phyloP scores from a whole-genome alignment of 2,797 vertebrate genomes.

The Neosilurus hyrtlii region DNA sequence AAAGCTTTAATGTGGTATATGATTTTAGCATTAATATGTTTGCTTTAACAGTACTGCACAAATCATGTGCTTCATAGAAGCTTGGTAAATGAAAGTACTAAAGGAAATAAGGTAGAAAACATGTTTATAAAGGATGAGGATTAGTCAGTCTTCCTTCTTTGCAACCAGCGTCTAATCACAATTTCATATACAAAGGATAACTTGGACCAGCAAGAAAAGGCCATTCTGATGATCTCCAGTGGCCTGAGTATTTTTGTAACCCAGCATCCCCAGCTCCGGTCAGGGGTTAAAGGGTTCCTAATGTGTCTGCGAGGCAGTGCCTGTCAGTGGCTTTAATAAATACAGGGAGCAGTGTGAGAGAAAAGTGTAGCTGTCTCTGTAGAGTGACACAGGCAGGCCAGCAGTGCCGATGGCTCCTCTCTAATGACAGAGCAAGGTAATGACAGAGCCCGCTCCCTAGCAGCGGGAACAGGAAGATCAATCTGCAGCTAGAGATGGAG shows the following conservation, averaged over 20 bases:
- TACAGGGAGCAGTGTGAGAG: conserved; percentile 92
- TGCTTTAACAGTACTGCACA: neutral
- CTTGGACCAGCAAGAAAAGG: conserved; percentile 36
- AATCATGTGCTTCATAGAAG: neutral
- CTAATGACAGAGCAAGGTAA: conserved; percentile 99
- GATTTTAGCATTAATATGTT: neutral
- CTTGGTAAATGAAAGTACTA: neutral
- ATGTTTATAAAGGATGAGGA: neutral
- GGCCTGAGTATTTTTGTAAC: conserved; percentile 31
- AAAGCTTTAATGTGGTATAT: conserved; percentile 3
- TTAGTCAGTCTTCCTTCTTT: neutral
- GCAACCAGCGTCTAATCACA: conserved; percentile 15
- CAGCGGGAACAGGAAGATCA: conserved; percentile 99
- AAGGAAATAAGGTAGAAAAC: neutral
- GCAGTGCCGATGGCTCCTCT: conserved; percentile 89
- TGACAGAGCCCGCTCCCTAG: conserved; percentile 99
- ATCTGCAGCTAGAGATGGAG: conserved; percentile 95
- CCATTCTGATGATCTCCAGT: conserved; percentile 34
- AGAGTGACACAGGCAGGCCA: conserved; percentile 97
- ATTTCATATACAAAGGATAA: conserved; percentile 9
- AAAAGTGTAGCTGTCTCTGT: conserved; percentile 99
- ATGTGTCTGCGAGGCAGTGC: conserved; percentile 79
- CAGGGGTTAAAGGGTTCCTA: conserved; percentile 73
- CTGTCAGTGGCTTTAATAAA: conserved; percentile 96
- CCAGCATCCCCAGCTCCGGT: conserved; percentile 36